Evolutionary conservation across 2,113 vertebrate species (phyloP).

Genomic region (Muntiacus reevesi): DNA sequence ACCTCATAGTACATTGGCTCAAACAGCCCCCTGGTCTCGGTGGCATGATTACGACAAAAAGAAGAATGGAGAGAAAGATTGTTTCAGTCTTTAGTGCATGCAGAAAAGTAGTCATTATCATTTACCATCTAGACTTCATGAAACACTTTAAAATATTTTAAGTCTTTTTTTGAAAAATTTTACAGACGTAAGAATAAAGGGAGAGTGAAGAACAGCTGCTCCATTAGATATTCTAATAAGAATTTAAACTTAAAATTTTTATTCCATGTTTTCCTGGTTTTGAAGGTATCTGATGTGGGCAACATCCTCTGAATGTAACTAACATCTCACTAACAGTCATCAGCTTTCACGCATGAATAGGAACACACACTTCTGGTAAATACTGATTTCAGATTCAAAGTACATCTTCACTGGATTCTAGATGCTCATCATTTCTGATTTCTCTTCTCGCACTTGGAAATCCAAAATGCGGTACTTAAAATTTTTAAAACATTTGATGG

Average conservation of each 20-base stretch:
- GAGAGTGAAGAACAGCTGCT: neutral
- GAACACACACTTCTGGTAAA: neutral
- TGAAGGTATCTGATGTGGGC: neutral
- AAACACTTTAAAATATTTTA: neutral
- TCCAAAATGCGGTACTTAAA: neutral
- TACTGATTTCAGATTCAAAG: neutral
- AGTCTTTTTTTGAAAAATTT: neutral
- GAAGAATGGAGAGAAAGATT: neutral
- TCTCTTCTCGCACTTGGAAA: neutral
- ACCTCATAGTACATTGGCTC: neutral
- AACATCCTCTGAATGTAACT: neutral
- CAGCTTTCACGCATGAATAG: neutral
- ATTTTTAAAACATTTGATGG: neutral
- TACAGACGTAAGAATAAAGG: neutral
- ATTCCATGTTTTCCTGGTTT: neutral
- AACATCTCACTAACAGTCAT: neutral
- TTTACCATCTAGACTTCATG: neutral
- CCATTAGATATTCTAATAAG: neutral
- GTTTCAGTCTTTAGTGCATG: neutral
- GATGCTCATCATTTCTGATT: neutral
- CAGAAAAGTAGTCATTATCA: neutral
- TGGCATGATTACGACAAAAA: neutral
- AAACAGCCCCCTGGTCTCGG: neutral
- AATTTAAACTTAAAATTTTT: neutral
- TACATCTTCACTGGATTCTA: neutral